Conservation (phyloP, 2,113 vertebrate genomes). For the Oncorhynchus nerka region DNA sequence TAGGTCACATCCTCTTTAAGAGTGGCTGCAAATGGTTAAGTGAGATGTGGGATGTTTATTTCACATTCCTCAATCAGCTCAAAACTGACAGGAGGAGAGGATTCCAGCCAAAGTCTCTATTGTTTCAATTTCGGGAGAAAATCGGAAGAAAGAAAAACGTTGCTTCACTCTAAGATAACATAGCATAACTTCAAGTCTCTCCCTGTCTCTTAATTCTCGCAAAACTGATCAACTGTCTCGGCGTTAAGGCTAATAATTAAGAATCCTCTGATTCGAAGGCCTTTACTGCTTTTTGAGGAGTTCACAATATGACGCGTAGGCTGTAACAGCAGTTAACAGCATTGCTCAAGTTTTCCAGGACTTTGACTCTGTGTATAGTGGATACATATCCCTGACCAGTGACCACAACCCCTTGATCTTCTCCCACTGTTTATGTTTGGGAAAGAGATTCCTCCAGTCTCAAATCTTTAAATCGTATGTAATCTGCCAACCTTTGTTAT, state of each 20-base stretch:
- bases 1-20: no score
- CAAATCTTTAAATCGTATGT: conserved; percentile 20
- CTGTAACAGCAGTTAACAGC: neutral
- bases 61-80: conserved; percentile 14
- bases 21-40: no score
- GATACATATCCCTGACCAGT: conserved; percentile 37
- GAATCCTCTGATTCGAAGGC: neutral
- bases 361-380: conserved; percentile 7
- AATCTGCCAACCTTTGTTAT: conserved; percentile 36
- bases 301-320: neutral
- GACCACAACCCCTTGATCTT: conserved; percentile 48
- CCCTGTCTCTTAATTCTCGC: neutral
- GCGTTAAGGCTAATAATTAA: neutral
- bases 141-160: neutral
- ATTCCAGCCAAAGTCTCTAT: neutral
- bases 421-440: conserved; percentile 18
- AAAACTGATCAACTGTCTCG: neutral
- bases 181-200: neutral
- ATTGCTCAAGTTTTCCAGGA: neutral
- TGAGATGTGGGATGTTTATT: neutral
- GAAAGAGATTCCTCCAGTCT: conserved; percentile 33
- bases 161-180: neutral
- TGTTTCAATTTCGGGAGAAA: neutral
- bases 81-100: neutral
- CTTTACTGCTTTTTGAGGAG: neutral